Conservation (phyloP, 2,113 vertebrate genomes). For the Hydropotes inermis region DNA sequence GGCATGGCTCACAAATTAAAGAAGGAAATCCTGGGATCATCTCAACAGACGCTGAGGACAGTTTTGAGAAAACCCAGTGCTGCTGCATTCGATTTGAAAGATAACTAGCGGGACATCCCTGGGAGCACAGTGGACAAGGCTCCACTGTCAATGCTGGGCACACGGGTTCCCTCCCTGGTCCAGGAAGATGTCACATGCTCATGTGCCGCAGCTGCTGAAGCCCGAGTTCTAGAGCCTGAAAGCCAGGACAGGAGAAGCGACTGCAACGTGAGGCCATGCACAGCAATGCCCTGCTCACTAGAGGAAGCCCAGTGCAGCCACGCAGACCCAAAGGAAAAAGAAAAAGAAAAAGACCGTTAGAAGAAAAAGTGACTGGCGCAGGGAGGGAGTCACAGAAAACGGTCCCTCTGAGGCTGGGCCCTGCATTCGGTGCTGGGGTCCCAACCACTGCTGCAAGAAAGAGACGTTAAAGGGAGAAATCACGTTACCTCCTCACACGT, state of each 20-base stretch:
- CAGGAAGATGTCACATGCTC: fast-evolving
- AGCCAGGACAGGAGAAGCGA: fast-evolving
- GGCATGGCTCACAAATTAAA: fast-evolving
- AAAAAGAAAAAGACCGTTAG: fast-evolving
- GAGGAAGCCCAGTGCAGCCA: not conserved
- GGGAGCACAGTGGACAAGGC: not conserved
- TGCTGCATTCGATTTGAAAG: not conserved
- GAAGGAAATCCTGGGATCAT: not conserved
- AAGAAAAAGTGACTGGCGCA: fast-evolving
- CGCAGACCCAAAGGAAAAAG: fast-evolving
- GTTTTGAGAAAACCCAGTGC: not conserved
- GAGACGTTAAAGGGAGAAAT: not conserved
- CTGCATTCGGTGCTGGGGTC: not conserved
- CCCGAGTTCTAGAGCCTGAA: not conserved
- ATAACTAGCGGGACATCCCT: not conserved
- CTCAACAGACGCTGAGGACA: not conserved
- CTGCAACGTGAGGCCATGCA: fast-evolving
- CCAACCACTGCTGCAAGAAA: fast-evolving
- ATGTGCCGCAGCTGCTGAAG: not conserved
- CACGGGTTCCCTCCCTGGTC: not conserved
- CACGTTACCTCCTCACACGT: fast-evolving
- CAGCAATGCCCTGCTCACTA: not conserved
- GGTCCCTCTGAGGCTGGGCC: not conserved
- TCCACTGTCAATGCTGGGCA: not conserved
- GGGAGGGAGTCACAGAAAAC: not conserved